Evolutionary conservation across 2,888 invertebrate genomes (phyloP), one percentile per base, ranked within the genome.

Genomic region (Bellardia pandia): DNA sequence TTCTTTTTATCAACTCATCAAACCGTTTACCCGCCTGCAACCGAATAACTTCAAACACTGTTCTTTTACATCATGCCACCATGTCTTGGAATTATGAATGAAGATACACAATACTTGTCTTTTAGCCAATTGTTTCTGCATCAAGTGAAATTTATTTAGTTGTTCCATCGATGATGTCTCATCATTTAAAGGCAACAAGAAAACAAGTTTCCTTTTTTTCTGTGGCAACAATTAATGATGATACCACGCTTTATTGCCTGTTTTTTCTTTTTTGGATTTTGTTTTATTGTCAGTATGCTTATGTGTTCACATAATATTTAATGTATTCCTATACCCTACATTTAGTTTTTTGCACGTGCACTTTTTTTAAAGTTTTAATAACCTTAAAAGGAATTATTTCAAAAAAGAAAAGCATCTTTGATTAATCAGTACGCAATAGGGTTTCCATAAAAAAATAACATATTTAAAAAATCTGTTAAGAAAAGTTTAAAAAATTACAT

Each of bases 111-210:
- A 30, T 74, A 58, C 75, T 62, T 83, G 51, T 75, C 48, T 79
- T 51, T 78, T 51, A 33, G 78, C 66, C 42, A 45, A 60, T 66
- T 16, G 16, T 42, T 68, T 60, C 64, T 75, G 60, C 23, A 69
- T 78, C 53, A 79, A 71, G 86, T 82, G 86, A 86, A 86, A 86
- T 68, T 86, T 86, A 60, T 74, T 78, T 51, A 9, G 58, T 58
- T 75, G 69, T 14, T 75, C 45, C 62, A 77, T 48, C 77, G 51
- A 71, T 77, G 45, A 11, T 45, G 30, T 58, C 71, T 56, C 81
- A 77, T 62, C 72, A 71, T 60, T 72, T 68, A 37, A 58, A 66
- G 56, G 37, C 56, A 78, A 68, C 13, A 72, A 40, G 56, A 66
- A 84, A 84, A 78, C 78, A n/a, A 74, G 84, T 84, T 74, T 74